Evolutionary conservation across 2,113 vertebrate genomes (phyloP), one percentile per base, ranked within the genome.

Genomic region (Chaetops frenatus): DNA sequence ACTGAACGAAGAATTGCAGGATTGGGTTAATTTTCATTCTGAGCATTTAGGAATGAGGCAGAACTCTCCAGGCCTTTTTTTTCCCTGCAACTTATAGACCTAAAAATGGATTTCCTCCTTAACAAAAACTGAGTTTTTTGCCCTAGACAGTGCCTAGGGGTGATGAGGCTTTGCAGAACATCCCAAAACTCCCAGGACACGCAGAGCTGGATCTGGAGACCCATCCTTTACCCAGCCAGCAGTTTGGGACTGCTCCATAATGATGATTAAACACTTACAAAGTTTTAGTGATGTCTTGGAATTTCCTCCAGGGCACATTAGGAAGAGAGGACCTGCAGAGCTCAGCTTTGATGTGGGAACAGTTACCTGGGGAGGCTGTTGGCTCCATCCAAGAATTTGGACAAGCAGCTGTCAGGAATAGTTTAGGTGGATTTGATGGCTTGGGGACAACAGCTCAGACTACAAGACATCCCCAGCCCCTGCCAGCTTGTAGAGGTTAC

Each of bases 401-500:
- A 94, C 71, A 92, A 95, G 80, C 82, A 76, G 82, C 86, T 90
- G 91, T 92, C 88, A 90, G 67, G 80, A 94, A 15, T 1, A 69
- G 40, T 88, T 96, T 57, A 70, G 76, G 58, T 60, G 53, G 89
- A 92, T 90, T 86, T 88, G 79, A 74, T 67, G 78, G 57, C 22
- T 11, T 71, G 57, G 36, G 48, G 65, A 82, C 71, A 25, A n/a
- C 22, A 86, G 19, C 67, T 76, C n/a, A 38, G 50, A 16, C 58
- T 35, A 25, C 2, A 3, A 15, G 42, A 70, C 60, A 12, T 44
- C 42, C 45, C 36, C 77, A 73, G 17, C 27, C 36, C 40, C 73
- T 44, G 13, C 15, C 78, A 66, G 45, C 58, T 87, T 56, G 40
- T 31, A n/a, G 48, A 67, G 38, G 19, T 40, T 51, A 38, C 20